Evolutionary conservation across 2,797 vertebrate genomes (phyloP), one percentile per base, ranked within the genome.

Genomic region (Sebastiscus albofasciatus): DNA sequence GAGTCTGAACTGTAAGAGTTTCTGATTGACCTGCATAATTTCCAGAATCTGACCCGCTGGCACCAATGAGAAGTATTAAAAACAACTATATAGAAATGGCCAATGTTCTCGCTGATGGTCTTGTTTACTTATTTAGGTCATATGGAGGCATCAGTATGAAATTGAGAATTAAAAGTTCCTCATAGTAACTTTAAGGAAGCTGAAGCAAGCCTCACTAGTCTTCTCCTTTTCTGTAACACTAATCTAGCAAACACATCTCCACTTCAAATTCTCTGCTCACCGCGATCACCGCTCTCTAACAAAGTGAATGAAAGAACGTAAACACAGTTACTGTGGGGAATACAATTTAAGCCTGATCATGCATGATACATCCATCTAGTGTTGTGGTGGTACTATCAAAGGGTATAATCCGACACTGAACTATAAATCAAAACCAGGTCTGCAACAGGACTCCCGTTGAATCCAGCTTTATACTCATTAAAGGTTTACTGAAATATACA

Each of bases 11-110:
- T n/a, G 20, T 0, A 52, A 1, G 42, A 52, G 18, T 52, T 5
- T 52, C 49, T 52, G 49, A 8, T 52, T 9, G 20, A 9, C 7
- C 49, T 52, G 8, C 49, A 52, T 52, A 14, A 52, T 52, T 52
- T 52, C 20, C 8, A 18, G 42, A 46, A 46, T 46, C 0, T 0
- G 0, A 46, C 42, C 0, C 16, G 42, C 6, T 46, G 42, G 7
- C 42, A 46, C 42, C 42, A 46, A 46, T 46, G 42, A 46, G 1
- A 46, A 18, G 16, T 3, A 46, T 46, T 46, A 46, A 46, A 18
- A 46, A 46, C 7, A 46, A 46, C 42, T 46, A 46, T 46, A 46
- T 18, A 46, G 42, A 46, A 46, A 46, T 18, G 3, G 7, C 42
- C 16, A 46, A 46, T 46, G 16, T 46, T 46, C 42, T 46, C 16